Evolutionary conservation across 2,797 vertebrate species (phyloP).

Genomic region (Peromyscus melanophrys): DNA sequence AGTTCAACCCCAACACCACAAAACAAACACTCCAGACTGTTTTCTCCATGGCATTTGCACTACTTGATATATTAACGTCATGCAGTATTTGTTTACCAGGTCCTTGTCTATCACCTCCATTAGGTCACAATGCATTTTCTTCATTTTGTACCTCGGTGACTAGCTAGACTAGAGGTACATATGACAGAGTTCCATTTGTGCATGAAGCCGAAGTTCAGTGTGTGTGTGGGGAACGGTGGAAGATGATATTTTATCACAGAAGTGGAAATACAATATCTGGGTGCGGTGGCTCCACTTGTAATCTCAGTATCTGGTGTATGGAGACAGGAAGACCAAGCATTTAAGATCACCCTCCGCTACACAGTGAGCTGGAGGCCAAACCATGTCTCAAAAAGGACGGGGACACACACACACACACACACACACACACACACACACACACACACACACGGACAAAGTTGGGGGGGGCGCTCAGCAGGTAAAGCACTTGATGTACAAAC

Average conservation of each 20-base stretch:
- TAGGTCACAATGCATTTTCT: neutral
- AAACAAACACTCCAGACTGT: neutral
- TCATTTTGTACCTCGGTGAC: neutral
- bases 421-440: no score
- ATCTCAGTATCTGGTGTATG: neutral
- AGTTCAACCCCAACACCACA: neutral
- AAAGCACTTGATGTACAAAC: neutral
- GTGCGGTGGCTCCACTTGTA: neutral
- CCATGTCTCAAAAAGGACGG: neutral
- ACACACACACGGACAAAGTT: no score
- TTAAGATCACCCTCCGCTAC: neutral
- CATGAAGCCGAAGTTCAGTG: neutral
- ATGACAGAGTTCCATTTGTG: neutral
- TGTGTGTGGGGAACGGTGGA: neutral
- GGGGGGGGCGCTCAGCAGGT: neutral
- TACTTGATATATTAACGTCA: neutral
- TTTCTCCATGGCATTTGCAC: neutral
- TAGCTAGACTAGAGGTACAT: neutral
- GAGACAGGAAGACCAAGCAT: neutral
- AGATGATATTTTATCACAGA: neutral
- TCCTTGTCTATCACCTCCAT: neutral
- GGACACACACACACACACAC: no score
- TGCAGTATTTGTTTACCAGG: slow-evolving; percentile 24
- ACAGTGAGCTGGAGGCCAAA: neutral
- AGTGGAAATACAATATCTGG: neutral